Conservation (phyloP, 2,113 vertebrate genomes). For the Zosterops borbonicus region DNA sequence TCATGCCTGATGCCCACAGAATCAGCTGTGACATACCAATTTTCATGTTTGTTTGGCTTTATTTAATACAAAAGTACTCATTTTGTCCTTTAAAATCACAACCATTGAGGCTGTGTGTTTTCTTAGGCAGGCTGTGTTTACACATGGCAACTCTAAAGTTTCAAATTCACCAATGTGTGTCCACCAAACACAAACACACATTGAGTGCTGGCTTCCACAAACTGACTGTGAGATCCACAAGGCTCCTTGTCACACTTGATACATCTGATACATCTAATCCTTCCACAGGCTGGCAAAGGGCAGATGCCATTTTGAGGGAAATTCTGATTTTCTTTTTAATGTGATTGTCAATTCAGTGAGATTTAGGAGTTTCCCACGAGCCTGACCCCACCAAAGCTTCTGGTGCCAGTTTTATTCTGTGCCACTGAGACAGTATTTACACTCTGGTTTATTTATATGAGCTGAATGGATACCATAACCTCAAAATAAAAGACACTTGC, state of each 20-base stretch:
- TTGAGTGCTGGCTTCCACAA: neutral
- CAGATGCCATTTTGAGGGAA: neutral
- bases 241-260: neutral
- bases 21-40: neutral
- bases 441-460: neutral
- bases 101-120: neutral
- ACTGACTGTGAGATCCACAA: neutral
- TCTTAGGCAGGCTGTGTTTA: neutral
- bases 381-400: accelerated
- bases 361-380: neutral
- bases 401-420: neutral
- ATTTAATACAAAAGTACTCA: neutral
- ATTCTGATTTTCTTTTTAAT: neutral
- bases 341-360: neutral
- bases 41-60: neutral
- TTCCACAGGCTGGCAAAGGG: neutral
- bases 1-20: neutral
- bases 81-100: neutral
- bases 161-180: accelerated
- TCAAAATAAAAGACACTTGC: neutral
- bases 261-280: neutral
- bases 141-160: neutral
- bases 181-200: neutral
- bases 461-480: neutral
- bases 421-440: neutral